Conservation (phyloP, 2,797 vertebrate genomes). For the Hypotaenidia okinawae region DNA sequence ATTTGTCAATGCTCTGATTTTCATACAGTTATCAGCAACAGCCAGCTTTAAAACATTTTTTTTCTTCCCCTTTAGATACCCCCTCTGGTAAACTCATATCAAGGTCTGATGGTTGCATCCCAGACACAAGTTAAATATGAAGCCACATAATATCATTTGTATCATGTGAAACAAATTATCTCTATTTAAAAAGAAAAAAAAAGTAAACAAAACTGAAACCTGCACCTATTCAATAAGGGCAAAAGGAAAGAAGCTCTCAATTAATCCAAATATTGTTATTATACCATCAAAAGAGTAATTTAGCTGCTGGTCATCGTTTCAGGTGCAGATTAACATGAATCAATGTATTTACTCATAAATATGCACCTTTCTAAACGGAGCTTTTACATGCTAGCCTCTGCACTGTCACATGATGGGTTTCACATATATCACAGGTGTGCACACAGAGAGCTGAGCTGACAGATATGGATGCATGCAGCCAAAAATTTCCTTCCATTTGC, state of each 20-base stretch:
- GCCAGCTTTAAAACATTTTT: rapidly evolving
- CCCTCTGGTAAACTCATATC: neutral
- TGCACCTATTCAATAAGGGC: rapidly evolving
- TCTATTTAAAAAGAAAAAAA: neutral
- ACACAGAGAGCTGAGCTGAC: neutral
- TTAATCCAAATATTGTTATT: rapidly evolving
- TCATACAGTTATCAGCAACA: neutral
- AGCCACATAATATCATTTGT: rapidly evolving
- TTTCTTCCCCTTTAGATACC: neutral
- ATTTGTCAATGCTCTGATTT: neutral
- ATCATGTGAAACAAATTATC: neutral
- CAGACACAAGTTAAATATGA: neutral
- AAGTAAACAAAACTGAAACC: neutral
- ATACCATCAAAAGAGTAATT: neutral
- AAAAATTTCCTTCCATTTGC: neutral
- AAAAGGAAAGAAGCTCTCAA: neutral
- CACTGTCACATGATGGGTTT: neutral
- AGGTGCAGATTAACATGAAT: no score
- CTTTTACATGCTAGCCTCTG: neutral
- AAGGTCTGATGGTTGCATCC: neutral
- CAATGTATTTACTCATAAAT: neutral
- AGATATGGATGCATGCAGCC: rapidly evolving
- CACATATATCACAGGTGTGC: rapidly evolving
- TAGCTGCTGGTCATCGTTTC: neutral
- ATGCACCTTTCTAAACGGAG: neutral